A percentile compares a stretch with the other conserved stretches of the same genome.
Conservation (phyloP, 2,113 vertebrate species). For the Dolichotis patagonum region DNA sequence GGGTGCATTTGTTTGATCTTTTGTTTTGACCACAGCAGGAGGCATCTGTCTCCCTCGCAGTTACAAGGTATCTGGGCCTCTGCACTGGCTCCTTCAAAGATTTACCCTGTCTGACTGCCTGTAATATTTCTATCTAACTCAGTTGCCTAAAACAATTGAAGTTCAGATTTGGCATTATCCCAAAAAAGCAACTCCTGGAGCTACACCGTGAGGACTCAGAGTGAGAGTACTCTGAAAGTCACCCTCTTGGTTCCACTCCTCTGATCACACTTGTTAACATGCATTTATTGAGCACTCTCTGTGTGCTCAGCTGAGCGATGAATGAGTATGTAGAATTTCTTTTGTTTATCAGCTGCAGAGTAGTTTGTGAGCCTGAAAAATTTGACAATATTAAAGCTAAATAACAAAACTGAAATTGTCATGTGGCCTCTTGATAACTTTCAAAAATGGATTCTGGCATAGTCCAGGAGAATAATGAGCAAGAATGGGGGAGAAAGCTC, state of each 20-base stretch:
- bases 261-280: not conserved
- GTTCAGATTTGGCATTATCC: not conserved
- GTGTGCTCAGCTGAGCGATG: not conserved
- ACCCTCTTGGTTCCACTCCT: not conserved
- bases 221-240: not conserved
- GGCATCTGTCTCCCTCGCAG: too few species aligned
- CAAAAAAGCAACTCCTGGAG: not conserved
- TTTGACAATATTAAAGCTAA: conserved; percentile 19
- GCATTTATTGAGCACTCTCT: not conserved
- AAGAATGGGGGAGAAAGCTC: not conserved
- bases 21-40: too few species aligned
- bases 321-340: not conserved
- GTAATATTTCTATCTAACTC: too few species aligned
- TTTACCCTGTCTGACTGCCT: too few species aligned
- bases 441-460: not conserved
- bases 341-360: not conserved
- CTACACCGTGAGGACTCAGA: not conserved
- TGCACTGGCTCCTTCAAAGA: too few species aligned
- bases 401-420: not conserved
- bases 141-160: not conserved
- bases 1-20: too few species aligned
- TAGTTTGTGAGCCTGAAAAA: not conserved
- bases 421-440: not conserved
- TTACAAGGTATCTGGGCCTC: too few species aligned
- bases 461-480: not conserved